These are phyloP conservation scores for Drosophila seguyi DNA, from an alignment of 1,140 invertebrate species.

Conservation along the genomic window DNA sequence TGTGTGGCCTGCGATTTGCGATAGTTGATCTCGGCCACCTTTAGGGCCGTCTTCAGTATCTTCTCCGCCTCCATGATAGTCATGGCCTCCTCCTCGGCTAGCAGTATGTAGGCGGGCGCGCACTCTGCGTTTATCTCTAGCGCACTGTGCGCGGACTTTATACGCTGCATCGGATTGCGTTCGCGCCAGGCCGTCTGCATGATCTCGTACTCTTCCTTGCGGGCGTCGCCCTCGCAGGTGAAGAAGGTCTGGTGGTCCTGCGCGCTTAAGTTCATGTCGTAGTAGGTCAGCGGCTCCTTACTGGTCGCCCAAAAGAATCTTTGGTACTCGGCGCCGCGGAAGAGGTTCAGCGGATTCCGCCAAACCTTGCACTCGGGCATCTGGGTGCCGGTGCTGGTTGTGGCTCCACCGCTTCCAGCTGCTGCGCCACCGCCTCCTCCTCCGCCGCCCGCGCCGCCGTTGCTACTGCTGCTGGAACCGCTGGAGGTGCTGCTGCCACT, in stretches of 20 bases:
- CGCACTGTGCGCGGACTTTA: conserved; percentile 96
- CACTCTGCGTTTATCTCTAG: conserved; percentile 96
- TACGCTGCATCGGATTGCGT: conserved; percentile 95
- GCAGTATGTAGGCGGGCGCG: conserved; percentile 96
- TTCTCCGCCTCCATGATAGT: conserved; percentile 96
- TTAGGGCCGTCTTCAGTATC: conserved; percentile 94
- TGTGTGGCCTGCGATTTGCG: conserved; percentile 90
- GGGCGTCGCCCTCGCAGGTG: conserved; percentile 95
- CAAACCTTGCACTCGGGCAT: conserved; percentile 97
- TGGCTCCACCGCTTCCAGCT: conserved; percentile 51
- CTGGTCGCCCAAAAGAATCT: conserved; percentile 95
- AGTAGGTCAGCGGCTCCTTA: conserved; percentile 98
- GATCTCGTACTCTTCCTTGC: conserved; percentile 97
- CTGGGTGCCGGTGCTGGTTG: conserved; percentile 85
- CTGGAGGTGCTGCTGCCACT: conserved; percentile 78
- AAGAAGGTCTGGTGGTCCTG: conserved; percentile 99
- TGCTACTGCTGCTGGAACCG: conserved; percentile 66
- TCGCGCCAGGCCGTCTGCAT: conserved; percentile 99
- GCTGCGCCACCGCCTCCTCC: conserved; percentile 56
- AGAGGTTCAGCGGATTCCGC: conserved; percentile 98
- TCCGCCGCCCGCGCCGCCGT: conserved; percentile 41
- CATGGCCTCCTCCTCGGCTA: conserved; percentile 98
- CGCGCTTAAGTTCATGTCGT: conserved; percentile 99
- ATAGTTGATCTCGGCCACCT: conserved; percentile 95
- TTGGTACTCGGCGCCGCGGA: conserved; percentile 98